phyloP scores from a whole-genome alignment of 1,140 invertebrate species.

The Drosophila tani region DNA sequence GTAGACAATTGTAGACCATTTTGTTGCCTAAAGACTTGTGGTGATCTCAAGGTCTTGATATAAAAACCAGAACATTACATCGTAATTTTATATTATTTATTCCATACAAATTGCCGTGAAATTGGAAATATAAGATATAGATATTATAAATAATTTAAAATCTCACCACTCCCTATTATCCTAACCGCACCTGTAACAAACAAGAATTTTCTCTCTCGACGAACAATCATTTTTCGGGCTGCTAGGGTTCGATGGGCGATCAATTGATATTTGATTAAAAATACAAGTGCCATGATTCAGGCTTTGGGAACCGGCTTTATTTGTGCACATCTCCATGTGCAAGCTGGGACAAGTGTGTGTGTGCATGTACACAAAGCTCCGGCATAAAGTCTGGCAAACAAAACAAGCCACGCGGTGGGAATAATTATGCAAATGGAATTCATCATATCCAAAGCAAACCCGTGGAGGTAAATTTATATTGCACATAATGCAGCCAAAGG shows the following conservation, averaged over 20 bases:
- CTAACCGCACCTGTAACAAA: not conserved
- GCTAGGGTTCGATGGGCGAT: conserved; percentile 32
- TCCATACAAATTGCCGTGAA: no score
- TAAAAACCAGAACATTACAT: no score
- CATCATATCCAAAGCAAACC: conserved; percentile 35
- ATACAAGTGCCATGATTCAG: conserved; percentile 47
- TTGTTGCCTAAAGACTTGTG: no score
- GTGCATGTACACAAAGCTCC: conserved; percentile 2
- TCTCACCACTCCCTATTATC: not conserved
- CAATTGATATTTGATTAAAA: conserved; percentile 75
- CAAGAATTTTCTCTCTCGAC: not conserved
- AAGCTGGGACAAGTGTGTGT: not conserved
- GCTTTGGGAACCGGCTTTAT: conserved; percentile 26
- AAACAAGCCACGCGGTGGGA: conserved; percentile 8
- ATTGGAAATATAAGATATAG: no score
- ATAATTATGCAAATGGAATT: conserved; percentile 50
- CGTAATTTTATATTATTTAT: no score
- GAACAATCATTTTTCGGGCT: conserved; percentile 46
- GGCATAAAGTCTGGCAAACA: conserved; percentile 19
- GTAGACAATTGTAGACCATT: no score
- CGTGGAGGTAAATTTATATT: conserved; percentile 3
- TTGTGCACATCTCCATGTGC: conserved; percentile 22
- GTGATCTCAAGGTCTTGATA: no score
- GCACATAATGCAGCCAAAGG: conserved; percentile 31
- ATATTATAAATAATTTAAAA: no score